A percentile compares a stretch with the other conserved stretches of the same genome.
These are phyloP conservation scores for Nineta flava DNA, from an alignment of 2,888 invertebrate species.

Conservation along the genomic window DNA sequence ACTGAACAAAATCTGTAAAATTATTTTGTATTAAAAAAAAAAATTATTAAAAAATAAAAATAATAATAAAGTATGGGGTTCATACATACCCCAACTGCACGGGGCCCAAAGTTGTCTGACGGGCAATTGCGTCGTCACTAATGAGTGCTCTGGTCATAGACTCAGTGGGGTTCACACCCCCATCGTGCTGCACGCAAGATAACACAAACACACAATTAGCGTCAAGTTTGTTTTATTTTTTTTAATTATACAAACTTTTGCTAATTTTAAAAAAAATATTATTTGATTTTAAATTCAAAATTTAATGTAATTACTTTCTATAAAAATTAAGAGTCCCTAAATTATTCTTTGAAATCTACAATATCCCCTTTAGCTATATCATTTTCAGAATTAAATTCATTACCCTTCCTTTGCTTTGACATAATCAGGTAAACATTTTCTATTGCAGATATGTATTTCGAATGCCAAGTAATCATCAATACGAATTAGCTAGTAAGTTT, in stretches of 20 bases:
- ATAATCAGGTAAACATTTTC: too few species aligned
- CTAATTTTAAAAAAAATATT: background rate
- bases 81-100: slow-evolving; percentile 90
- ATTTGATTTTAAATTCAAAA: background rate
- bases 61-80: slow-evolving; percentile 13
- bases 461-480: too few species aligned
- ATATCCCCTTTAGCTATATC: too few species aligned
- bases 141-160: slow-evolving; percentile 92
- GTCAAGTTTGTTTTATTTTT: slow-evolving; percentile 1
- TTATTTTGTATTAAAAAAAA: slow-evolving; percentile 1
- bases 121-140: slow-evolving; percentile 73
- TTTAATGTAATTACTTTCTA: background rate
- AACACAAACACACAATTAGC: slow-evolving; percentile 31
- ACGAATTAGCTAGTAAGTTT: too few species aligned
- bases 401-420: background rate
- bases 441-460: too few species aligned
- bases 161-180: slow-evolving; percentile 83
- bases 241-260: background rate
- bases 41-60: slow-evolving; percentile 1
- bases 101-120: slow-evolving; percentile 74
- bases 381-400: too few species aligned
- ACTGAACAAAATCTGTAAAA: background rate
- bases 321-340: too few species aligned
- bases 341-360: too few species aligned
- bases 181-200: slow-evolving; percentile 63